A percentile compares a stretch with the other conserved stretches of the same genome.
Conservation (phyloP, 1,140 invertebrate species). For the Neomicropteryx cornuta region DNA sequence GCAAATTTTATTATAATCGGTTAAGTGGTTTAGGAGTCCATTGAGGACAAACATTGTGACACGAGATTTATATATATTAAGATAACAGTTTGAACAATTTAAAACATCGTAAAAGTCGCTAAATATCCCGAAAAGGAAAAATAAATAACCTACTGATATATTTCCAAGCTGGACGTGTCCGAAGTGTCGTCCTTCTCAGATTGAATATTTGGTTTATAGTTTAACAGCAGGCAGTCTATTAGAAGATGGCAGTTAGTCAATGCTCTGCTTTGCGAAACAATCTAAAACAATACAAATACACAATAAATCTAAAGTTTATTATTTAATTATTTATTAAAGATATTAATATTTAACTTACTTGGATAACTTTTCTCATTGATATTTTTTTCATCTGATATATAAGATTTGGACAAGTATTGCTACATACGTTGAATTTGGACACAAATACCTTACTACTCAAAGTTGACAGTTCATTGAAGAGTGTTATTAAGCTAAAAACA, state of each 20-base stretch:
- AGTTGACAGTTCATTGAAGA: conserved; percentile 33
- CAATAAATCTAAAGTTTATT: conserved; percentile 4
- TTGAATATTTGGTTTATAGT: conserved; percentile 29
- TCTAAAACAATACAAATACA: conserved; percentile 17
- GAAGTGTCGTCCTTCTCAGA: conserved; percentile 26
- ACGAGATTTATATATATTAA: too few species aligned
- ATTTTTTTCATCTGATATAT: conserved; percentile 33
- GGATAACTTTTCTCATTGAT: conserved; percentile 35
- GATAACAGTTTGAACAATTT: not conserved
- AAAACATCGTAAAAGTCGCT: too few species aligned
- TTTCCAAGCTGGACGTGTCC: conserved; percentile 34
- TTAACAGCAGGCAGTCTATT: conserved; percentile 34
- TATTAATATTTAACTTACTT: conserved; percentile 19
- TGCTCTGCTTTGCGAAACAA: conserved; percentile 32
- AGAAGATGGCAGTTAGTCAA: conserved; percentile 35
- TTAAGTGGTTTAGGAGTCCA: not conserved
- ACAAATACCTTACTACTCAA: conserved; percentile 33
- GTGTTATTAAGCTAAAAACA: conserved; percentile 29
- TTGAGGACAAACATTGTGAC: not conserved
- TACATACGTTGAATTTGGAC: conserved; percentile 35
- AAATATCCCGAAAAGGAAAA: too few species aligned
- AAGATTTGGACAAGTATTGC: conserved; percentile 33
- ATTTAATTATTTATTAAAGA: conserved; percentile 7
- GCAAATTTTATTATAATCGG: not conserved
- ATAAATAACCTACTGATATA: conserved; percentile 30